Evolutionary conservation across 2,888 invertebrate genomes (phyloP).

Genomic region (Sepioteuthis lessoniana): DNA sequence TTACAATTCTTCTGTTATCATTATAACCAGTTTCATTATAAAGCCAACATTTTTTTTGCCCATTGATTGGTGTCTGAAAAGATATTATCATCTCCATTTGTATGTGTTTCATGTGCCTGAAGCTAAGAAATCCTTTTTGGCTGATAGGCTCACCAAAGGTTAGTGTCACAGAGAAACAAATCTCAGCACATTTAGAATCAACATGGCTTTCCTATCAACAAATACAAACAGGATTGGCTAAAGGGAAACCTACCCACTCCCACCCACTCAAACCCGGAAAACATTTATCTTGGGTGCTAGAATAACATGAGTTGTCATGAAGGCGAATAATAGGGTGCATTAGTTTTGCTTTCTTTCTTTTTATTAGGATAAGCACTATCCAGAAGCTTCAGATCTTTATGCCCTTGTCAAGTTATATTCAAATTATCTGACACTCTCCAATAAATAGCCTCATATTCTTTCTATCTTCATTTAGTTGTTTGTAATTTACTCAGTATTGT

Average conservation of each 20-base stretch:
- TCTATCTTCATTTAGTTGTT: background rate
- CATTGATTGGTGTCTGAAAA: background rate
- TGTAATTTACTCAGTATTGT: background rate
- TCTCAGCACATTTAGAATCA: background rate
- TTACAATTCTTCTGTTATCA: background rate
- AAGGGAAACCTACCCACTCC: background rate
- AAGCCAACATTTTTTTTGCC: background rate
- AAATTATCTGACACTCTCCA: background rate
- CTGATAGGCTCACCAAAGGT: background rate
- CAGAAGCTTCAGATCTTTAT: background rate
- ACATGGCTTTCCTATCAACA: background rate
- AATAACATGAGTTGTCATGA: background rate
- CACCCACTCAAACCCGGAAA: background rate
- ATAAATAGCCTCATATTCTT: background rate
- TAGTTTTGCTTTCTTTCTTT: background rate
- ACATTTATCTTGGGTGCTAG: background rate
- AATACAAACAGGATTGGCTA: background rate
- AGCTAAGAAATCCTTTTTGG: conserved; percentile 15
- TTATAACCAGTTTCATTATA: background rate
- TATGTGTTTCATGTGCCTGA: background rate
- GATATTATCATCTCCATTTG: background rate
- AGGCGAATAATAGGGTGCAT: background rate
- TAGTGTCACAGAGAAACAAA: background rate
- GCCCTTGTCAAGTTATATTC: background rate
- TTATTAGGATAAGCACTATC: background rate